Percentiles rank a stretch among this genome's conserved stretches.
Conservation (phyloP, 1,140 invertebrate species). For the Drosophila albomicans region DNA sequence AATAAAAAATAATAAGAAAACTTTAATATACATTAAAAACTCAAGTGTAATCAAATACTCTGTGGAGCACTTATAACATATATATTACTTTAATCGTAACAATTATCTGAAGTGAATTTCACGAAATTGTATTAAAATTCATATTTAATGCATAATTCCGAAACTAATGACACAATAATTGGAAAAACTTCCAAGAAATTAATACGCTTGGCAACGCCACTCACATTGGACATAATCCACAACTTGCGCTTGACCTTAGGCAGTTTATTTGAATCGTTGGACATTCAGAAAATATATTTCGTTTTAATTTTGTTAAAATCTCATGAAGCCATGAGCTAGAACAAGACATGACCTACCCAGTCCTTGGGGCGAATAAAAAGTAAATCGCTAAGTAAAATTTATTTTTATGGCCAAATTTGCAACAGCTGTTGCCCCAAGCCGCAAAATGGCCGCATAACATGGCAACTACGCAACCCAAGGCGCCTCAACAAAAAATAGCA, state of each 20-base stretch:
- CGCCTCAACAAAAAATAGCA: conserved; percentile 8
- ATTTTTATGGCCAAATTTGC: conserved; percentile 65
- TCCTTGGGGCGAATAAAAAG: conserved; percentile 38
- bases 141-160: neutral
- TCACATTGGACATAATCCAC: neutral
- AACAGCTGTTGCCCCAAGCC: conserved; percentile 57
- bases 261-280: conserved; percentile 16
- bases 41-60: too few relatives aligned
- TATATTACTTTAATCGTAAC: neutral
- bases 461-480: conserved; percentile 29
- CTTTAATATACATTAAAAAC: too few relatives aligned
- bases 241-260: conserved; percentile 36
- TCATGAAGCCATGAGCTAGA: conserved; percentile 32
- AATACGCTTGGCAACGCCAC: neutral
- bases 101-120: neutral
- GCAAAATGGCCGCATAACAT: conserved; percentile 62
- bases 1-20: too few relatives aligned
- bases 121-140: neutral
- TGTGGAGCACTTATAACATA: too few relatives aligned
- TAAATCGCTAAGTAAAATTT: conserved; percentile 66
- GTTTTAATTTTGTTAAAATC: conserved; percentile 64
- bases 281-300: conserved; percentile 45
- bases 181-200: neutral
- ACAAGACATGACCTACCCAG: conserved; percentile 13
- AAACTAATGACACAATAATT: conserved; percentile 3